phyloP scores from a whole-genome alignment of 2,113 vertebrate genomes.

The Sisor rabdophorus region DNA sequence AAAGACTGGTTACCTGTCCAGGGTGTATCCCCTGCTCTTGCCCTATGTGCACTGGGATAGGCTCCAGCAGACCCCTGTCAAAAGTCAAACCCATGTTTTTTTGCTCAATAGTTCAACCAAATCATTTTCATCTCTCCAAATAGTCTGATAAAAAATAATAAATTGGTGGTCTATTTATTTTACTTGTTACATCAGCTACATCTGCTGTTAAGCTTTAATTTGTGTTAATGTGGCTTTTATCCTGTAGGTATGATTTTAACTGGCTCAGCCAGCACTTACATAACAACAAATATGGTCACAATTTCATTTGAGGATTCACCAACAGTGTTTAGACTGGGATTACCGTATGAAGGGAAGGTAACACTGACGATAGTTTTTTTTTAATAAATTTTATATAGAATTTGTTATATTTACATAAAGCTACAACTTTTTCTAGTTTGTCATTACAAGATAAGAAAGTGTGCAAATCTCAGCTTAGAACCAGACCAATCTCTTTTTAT shows the following conservation, averaged over 20 bases:
- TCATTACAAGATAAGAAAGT: background rate
- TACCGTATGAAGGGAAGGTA: background rate
- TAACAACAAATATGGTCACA: background rate
- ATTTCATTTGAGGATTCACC: constrained; percentile 17
- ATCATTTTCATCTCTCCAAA: too few relatives aligned
- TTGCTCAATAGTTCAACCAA: too few relatives aligned
- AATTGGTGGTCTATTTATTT: too few relatives aligned
- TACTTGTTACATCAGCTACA: too few relatives aligned
- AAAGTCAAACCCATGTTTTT: too few relatives aligned
- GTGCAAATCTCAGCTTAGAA: background rate
- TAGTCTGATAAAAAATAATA: too few relatives aligned
- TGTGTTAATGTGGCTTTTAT: background rate
- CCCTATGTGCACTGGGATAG: too few relatives aligned
- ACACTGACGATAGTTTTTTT: background rate
- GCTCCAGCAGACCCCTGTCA: too few relatives aligned
- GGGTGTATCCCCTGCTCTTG: too few relatives aligned
- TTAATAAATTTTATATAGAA: background rate
- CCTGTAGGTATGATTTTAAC: background rate
- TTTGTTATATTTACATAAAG: background rate
- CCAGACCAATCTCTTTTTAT: too few relatives aligned
- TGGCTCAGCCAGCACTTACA: background rate
- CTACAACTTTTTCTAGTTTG: background rate
- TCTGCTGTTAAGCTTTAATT: too few relatives aligned
- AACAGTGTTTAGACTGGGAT: background rate
- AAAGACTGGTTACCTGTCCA: too few relatives aligned